These are phyloP conservation scores for Drosophila pectinifera DNA, from an alignment of 1,140 invertebrate species.

Conservation along the genomic window DNA sequence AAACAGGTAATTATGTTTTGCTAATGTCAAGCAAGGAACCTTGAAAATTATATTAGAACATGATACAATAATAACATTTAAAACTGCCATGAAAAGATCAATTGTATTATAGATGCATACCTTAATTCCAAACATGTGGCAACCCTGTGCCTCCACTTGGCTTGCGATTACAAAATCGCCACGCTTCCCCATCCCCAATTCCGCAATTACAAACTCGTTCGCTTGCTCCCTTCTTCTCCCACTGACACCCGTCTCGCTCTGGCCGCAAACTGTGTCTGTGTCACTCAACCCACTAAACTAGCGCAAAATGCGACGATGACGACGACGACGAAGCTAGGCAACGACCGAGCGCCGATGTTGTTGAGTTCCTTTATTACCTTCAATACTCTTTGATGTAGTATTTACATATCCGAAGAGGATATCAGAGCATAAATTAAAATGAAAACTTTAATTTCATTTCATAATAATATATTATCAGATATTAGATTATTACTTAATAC, in stretches of 20 bases:
- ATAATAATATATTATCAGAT: too few relatives aligned
- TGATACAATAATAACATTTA: too few relatives aligned
- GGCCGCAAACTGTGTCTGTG: slow-evolving; percentile 79
- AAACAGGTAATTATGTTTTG: too few relatives aligned
- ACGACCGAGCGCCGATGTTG: slow-evolving; percentile 12
- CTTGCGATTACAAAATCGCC: slow-evolving; percentile 63
- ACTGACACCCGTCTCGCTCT: slow-evolving; percentile 44
- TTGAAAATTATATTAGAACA: too few relatives aligned
- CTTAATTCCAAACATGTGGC: slow-evolving; percentile 21
- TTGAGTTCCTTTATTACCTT: neutral
- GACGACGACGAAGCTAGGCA: slow-evolving; percentile 38
- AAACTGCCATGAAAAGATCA: neutral
- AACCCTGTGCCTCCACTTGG: slow-evolving; percentile 32
- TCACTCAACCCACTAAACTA: slow-evolving; percentile 83
- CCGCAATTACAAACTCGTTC: slow-evolving; percentile 49
- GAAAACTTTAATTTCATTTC: too few relatives aligned
- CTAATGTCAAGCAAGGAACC: too few relatives aligned
- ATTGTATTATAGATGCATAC: too few relatives aligned
- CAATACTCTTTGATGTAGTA: neutral
- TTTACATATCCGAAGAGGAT: neutral
- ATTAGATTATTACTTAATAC: too few relatives aligned
- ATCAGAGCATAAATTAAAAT: too few relatives aligned
- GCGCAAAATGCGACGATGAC: slow-evolving; percentile 60
- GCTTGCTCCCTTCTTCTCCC: neutral
- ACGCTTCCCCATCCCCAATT: slow-evolving; percentile 15